phyloP scores from a whole-genome alignment of 2,113 vertebrate species.

The Rhizomys pruinosus region DNA sequence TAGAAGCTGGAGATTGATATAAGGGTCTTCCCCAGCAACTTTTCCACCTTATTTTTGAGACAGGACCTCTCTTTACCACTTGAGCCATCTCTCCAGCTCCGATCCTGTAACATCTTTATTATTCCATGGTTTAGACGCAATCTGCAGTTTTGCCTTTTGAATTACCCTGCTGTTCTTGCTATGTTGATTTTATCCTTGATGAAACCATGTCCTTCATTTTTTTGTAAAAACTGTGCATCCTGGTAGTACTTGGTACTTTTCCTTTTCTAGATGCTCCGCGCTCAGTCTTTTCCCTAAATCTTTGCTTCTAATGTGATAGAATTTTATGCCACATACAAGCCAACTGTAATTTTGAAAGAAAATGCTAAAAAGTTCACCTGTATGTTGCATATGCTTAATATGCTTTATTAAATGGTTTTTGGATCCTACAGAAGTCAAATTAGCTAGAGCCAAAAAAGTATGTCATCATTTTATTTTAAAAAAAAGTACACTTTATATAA shows the following conservation, averaged over 20 bases:
- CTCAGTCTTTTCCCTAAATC: neutral
- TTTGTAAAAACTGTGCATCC: neutral
- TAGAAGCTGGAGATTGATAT: no score
- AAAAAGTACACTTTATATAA: neutral
- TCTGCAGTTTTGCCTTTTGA: neutral
- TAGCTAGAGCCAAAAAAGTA: neutral
- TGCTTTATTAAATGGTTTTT: neutral
- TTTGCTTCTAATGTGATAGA: neutral
- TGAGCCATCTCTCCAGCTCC: no score
- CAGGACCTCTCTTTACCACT: no score
- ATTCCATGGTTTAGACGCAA: neutral
- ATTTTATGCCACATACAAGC: neutral
- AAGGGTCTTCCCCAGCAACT: no score
- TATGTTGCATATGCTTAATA: no score
- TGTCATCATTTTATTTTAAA: slow-evolving; percentile 12
- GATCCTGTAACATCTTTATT: no score
- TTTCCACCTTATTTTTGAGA: no score
- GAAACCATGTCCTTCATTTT: neutral
- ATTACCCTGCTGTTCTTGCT: neutral
- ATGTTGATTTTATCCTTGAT: neutral
- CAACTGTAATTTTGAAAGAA: slow-evolving; percentile 1
- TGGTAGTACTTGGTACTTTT: neutral
- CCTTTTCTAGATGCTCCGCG: neutral
- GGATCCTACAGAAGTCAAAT: slow-evolving; percentile 16
- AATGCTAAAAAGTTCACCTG: slow-evolving; percentile 4